Percentiles rank a stretch among this genome's conserved stretches.
Evolutionary conservation across 2,888 invertebrate species (phyloP).

Genomic region (Hylaea fasciaria): DNA sequence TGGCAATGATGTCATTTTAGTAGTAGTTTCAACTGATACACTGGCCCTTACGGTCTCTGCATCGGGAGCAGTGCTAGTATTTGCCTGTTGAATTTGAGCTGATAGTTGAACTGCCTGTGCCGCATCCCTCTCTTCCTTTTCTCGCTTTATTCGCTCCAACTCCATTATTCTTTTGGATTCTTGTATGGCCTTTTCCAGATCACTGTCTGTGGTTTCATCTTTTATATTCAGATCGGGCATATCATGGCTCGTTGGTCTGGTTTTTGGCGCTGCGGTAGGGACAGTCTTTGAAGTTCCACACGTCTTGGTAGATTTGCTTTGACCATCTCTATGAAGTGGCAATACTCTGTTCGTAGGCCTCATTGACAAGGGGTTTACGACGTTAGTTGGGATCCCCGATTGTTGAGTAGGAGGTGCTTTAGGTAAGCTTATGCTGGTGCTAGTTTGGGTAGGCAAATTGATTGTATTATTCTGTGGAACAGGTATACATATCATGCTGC

Average conservation of each 20-base stretch:
- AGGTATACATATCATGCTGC: constrained; percentile 78
- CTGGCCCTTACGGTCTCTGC: constrained; percentile 48
- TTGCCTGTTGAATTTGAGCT: constrained; percentile 66
- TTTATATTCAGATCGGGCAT: constrained; percentile 82
- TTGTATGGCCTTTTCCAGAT: constrained; percentile 79
- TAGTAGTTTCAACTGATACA: constrained; percentile 44
- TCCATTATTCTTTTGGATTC: constrained; percentile 82
- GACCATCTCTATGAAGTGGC: constrained; percentile 89
- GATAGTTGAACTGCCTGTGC: constrained; percentile 70
- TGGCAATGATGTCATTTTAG: constrained; percentile 75
- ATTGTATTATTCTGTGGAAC: constrained; percentile 74
- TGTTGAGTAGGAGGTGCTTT: constrained; percentile 86
- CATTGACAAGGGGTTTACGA: constrained; percentile 88
- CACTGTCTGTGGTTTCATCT: constrained; percentile 81
- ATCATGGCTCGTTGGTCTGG: constrained; percentile 74
- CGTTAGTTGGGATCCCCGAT: constrained; percentile 88
- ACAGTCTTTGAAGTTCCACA: constrained; percentile 61
- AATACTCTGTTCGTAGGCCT: constrained; percentile 92
- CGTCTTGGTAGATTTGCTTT: constrained; percentile 78
- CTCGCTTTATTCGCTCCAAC: constrained; percentile 73
- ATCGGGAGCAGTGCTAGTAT: constrained; percentile 59
- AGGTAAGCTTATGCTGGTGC: constrained; percentile 85
- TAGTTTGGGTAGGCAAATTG: constrained; percentile 78
- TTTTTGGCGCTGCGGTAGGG: constrained; percentile 60
- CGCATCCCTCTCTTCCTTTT: constrained; percentile 77